Conservation (phyloP, 2,797 vertebrate species). For the Fistularia tabacaria region DNA sequence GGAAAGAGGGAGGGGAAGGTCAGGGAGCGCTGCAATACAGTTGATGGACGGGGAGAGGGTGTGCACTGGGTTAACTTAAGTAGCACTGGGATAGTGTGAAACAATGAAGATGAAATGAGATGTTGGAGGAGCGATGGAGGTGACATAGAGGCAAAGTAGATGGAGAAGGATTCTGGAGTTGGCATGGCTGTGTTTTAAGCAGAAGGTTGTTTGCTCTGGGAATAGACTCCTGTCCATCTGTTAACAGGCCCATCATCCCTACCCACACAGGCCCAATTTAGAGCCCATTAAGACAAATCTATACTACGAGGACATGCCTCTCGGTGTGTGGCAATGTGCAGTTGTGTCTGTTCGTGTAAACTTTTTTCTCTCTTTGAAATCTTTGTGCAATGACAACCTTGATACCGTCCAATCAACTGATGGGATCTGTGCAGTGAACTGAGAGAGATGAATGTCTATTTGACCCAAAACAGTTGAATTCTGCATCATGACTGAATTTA, state of each 20-base stretch:
- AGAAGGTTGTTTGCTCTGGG: constrained; percentile 71
- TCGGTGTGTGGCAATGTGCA: constrained; percentile 18
- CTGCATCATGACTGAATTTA: no score
- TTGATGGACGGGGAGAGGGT: constrained; percentile 27
- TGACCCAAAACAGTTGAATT: constrained; percentile 1
- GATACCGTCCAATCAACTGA: constrained; percentile 23
- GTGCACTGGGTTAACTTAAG: constrained; percentile 17
- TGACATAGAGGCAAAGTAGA: constrained; percentile 27
- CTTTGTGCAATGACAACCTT: constrained; percentile 26
- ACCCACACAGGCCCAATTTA: constrained; percentile 65
- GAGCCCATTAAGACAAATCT: constrained; percentile 68
- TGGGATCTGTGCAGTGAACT: constrained; percentile 10
- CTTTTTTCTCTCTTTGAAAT: constrained; percentile 26
- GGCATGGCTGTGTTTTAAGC: constrained; percentile 64
- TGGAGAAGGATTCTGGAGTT: constrained; percentile 58
- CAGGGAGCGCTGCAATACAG: constrained; percentile 24
- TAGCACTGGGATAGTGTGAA: constrained; percentile 43
- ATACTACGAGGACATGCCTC: constrained; percentile 50
- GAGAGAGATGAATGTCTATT: constrained; percentile 20
- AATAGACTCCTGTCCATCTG: constrained; percentile 76
- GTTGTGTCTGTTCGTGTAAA: constrained; percentile 27
- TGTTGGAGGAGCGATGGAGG: constrained; percentile 23
- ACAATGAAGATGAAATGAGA: constrained; percentile 53
- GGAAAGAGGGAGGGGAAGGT: constrained; percentile 21
- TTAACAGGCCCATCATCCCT: constrained; percentile 62